Base-by-base conservation (phyloP, 2,797 vertebrate species). In the Peromyscus attwateri region DNA sequence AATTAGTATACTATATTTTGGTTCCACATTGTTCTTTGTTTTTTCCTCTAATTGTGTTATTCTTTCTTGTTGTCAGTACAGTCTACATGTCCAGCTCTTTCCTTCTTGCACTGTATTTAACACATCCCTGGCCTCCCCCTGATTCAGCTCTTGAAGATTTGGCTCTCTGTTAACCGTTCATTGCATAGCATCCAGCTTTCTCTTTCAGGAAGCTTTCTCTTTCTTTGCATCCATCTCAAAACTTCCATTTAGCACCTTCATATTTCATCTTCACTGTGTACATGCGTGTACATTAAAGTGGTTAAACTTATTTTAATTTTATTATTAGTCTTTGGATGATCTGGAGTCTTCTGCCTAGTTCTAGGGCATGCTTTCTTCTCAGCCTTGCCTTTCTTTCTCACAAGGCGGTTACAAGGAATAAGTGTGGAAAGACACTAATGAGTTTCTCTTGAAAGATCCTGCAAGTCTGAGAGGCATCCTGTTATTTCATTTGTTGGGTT, bases 391-490 rank as follows among this genome's bases (percentile, higher is more conserved):
- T 91, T 29, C 71, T 76, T 84, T 3, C 40, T 93, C 46, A 94
- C 7, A 82, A 84, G 57, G 19, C 13, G 1, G 0, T 79, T 91
- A n/a, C 64, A 43, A 88, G 60, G 9, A 83, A 46, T 55, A n/a
- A 40, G 66, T n/a, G 43, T 23, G 49, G 80, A 91, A 96, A 87
- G 34, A 55, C 4, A 43, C 12, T 27, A 95, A 46, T 90, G 10
- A 21, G 43, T 87, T 92, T 94, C 85, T n/a, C 52, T 75, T 93
- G 37, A 29, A 66, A 91, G 95, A 43, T 84, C 92, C 62, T 89
- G 19, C 34, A 13, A 83, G 21, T 82, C 79, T 37, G 2, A 23
- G 73, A 21, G 21, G 21, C 27, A 31, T 23, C 89, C 89, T 91
- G 87, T 88, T 83, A 89, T 62, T 95, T 95, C 25, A 46, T 79